Percentiles rank a stretch among this genome's conserved stretches.
These are phyloP conservation scores for Phyllopteryx taeniolatus DNA, from an alignment of 2,113 vertebrate genomes.

Conservation along the genomic window DNA sequence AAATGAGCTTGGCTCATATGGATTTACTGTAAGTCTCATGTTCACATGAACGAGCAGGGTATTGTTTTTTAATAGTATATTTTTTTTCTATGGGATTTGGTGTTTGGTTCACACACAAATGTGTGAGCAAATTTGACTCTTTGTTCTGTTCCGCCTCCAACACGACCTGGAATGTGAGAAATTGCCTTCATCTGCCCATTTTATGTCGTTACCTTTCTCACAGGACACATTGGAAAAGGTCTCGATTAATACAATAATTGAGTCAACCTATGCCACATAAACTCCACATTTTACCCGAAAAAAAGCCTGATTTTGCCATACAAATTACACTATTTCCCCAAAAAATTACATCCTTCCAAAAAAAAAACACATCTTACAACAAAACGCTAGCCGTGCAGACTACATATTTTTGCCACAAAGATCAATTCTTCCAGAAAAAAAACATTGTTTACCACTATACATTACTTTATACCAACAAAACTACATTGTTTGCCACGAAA, in stretches of 20 bases:
- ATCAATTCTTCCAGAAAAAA: too few relatives aligned
- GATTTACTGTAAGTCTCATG: neutral
- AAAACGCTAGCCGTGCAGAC: too few relatives aligned
- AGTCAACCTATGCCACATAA: neutral
- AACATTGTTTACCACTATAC: too few relatives aligned
- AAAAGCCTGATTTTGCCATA: neutral
- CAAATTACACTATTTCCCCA: too few relatives aligned
- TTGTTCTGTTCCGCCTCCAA: neutral
- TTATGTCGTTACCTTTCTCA: neutral
- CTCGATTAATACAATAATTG: neutral
- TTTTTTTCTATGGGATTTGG: neutral
- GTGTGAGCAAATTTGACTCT: neutral
- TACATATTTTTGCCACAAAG: too few relatives aligned
- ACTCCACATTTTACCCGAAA: neutral
- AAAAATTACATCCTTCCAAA: too few relatives aligned
- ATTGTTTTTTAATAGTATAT: neutral
- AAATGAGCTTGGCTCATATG: neutral
- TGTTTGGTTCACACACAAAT: neutral
- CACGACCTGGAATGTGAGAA: neutral
- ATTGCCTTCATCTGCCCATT: neutral
- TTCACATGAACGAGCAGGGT: neutral
- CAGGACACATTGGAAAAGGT: neutral
- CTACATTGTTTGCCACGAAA: too few relatives aligned
- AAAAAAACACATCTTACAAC: too few relatives aligned
- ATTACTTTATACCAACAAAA: too few relatives aligned